Percentiles rank a stretch among this genome's conserved stretches.
Evolutionary conservation across 2,888 invertebrate species (phyloP).

Genomic region (Strigamia maritima): DNA sequence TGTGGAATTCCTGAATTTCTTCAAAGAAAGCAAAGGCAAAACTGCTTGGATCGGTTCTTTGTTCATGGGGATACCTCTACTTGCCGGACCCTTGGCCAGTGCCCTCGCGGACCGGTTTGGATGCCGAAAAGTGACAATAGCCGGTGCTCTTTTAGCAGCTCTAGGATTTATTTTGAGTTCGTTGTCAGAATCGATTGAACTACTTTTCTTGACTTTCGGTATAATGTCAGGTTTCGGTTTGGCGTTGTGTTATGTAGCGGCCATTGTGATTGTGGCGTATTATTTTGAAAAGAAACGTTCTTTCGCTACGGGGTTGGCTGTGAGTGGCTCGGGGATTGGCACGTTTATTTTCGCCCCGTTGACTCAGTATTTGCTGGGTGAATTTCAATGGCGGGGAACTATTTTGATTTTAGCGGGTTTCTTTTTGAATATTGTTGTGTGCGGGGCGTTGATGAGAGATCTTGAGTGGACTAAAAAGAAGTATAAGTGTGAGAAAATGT

Average conservation of each 20-base stretch:
- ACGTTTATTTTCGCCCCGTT: constrained; percentile 82
- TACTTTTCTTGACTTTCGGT: constrained; percentile 77
- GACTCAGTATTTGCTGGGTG: constrained; percentile 64
- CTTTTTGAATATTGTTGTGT: constrained; percentile 76
- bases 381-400: constrained; percentile 80
- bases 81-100: constrained; percentile 80
- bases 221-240: constrained; percentile 79
- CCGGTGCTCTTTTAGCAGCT: constrained; percentile 71
- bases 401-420: constrained; percentile 75
- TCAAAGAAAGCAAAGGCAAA: constrained; percentile 76
- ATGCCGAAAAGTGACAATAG: constrained; percentile 73
- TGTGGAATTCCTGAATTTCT: constrained; percentile 78
- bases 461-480: constrained; percentile 70
- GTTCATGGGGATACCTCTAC: constrained; percentile 85
- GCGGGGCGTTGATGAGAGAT: constrained; percentile 77
- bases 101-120: constrained; percentile 76
- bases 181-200: constrained; percentile 67
- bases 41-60: constrained; percentile 87
- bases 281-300: constrained; percentile 82
- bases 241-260: constrained; percentile 80
- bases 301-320: constrained; percentile 79
- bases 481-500: constrained; percentile 50
- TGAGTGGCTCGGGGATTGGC: constrained; percentile 83
- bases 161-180: constrained; percentile 74
- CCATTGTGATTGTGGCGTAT: constrained; percentile 84